Evolutionary conservation across 2,888 invertebrate species (phyloP), one percentile per base, ranked within the genome.

Genomic region (Heterodera filipjevi): DNA sequence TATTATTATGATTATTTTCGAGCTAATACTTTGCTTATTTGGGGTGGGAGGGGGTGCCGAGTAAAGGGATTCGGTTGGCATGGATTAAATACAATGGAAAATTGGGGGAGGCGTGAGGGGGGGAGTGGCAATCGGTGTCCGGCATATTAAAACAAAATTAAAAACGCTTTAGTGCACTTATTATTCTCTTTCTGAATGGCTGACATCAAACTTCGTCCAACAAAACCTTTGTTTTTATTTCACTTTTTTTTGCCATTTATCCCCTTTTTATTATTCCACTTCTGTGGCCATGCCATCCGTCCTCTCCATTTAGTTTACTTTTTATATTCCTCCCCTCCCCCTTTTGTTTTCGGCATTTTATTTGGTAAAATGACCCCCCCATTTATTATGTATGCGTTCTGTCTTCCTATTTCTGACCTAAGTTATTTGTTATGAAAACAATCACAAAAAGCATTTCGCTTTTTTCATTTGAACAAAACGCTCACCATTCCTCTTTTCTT

Each of bases 361-460:
- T 33, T 33, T 71, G 30, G 27, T 14, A 27, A n/a, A 2, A 10
- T 30, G 39, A 71, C 39, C n/a, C 71, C n/a, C 35, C 8, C 22
- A 71, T 44, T 30, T 71, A 22, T 71, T 71, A 44, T 71, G 33
- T 8, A 70, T 44, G 10, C 44, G 2, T 19, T 16, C 49, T 71
- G 44, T 30, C 30, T 71, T 70, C 1, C n/a, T 70, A 14, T 68
- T 14, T 30, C 49, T 27, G 16, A 71, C 44, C 44, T 27, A 71
- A 71, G 49, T 70, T 71, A n/a, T n/a, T 71, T 71, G 27, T 16
- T 70, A 10, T 39, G 22, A 27, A 70, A 70, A 70, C 49, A 71
- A n/a, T n/a, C 39, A 68, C 33, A 68, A 16, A 68, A n/a, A 68
- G 3, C 19, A 16, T 6, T 22, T 44, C 44, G 8, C 8, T 27